These are phyloP conservation scores for Hypotaenidia okinawae DNA, from an alignment of 2,797 vertebrate genomes.

Conservation along the genomic window DNA sequence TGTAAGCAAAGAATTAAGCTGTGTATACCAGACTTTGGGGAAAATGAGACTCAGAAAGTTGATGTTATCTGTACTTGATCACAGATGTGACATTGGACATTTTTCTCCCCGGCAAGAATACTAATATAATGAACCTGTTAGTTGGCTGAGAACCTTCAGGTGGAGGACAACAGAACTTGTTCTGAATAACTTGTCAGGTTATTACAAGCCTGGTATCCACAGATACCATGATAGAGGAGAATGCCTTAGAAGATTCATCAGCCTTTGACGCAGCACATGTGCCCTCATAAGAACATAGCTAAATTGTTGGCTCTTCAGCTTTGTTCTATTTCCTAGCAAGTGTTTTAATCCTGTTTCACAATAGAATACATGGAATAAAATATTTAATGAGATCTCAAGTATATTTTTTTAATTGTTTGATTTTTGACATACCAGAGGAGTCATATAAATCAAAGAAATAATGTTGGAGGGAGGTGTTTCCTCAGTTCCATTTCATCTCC, in stretches of 20 bases:
- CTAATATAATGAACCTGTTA: background rate
- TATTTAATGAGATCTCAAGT: background rate
- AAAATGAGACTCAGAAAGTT: background rate
- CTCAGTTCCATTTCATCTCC: background rate
- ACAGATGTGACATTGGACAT: background rate
- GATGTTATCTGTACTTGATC: background rate
- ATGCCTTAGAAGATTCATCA: background rate
- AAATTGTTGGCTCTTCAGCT: background rate
- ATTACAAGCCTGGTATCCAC: background rate
- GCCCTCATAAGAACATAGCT: background rate
- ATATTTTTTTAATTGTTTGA: background rate
- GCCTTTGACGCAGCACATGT: background rate
- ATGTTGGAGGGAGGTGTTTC: background rate
- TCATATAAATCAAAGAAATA: background rate
- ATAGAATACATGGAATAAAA: background rate
- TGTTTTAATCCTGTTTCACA: background rate
- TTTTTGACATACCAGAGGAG: background rate
- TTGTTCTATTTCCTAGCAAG: background rate
- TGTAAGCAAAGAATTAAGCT: background rate
- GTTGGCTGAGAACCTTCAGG: background rate
- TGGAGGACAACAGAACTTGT: background rate
- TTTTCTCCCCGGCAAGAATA: background rate
- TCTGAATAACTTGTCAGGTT: background rate
- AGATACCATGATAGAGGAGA: background rate
- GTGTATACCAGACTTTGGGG: background rate